Conservation (phyloP, 2,888 invertebrate genomes). For the Desoria tigrina region DNA sequence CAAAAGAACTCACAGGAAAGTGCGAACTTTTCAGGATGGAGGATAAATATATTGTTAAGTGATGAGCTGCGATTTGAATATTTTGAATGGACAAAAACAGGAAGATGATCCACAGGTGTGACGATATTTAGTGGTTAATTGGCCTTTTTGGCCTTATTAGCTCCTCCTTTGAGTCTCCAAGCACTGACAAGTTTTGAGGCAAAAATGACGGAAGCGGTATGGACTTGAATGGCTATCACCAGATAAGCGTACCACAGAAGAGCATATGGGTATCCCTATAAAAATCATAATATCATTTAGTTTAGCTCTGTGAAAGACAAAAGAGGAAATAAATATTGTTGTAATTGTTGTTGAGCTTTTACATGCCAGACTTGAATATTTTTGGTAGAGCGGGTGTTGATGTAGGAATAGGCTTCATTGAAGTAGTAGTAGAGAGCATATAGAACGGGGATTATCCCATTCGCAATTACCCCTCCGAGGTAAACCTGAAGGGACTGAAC, state of each 20-base stretch:
- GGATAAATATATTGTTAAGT: too few relatives aligned
- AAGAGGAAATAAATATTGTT: too few relatives aligned
- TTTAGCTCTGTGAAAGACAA: too few relatives aligned
- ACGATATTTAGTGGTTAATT: conserved; percentile 59
- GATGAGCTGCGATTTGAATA: too few relatives aligned
- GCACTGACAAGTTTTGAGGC: conserved; percentile 77
- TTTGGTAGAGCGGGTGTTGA: conserved; percentile 69
- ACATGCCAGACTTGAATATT: conserved; percentile 82
- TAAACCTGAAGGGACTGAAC: conserved; percentile 74
- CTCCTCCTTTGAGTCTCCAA: conserved; percentile 64
- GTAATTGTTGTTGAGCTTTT: too few relatives aligned
- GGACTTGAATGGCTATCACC: conserved; percentile 81
- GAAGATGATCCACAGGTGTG: too few relatives aligned
- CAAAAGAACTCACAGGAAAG: too few relatives aligned
- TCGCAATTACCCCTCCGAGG: conserved; percentile 74
- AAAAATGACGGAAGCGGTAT: conserved; percentile 81
- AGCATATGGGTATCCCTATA: conserved; percentile 83
- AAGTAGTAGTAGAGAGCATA: conserved; percentile 82
- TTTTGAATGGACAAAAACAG: too few relatives aligned
- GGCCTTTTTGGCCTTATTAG: conserved; percentile 64
- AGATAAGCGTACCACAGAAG: conserved; percentile 91
- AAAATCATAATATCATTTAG: conserved; percentile 23
- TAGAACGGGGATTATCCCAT: conserved; percentile 77
- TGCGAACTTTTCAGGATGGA: too few relatives aligned
- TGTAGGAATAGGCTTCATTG: conserved; percentile 78